phyloP scores from a whole-genome alignment of 2,113 vertebrate genomes.

The Vimba vimba region DNA sequence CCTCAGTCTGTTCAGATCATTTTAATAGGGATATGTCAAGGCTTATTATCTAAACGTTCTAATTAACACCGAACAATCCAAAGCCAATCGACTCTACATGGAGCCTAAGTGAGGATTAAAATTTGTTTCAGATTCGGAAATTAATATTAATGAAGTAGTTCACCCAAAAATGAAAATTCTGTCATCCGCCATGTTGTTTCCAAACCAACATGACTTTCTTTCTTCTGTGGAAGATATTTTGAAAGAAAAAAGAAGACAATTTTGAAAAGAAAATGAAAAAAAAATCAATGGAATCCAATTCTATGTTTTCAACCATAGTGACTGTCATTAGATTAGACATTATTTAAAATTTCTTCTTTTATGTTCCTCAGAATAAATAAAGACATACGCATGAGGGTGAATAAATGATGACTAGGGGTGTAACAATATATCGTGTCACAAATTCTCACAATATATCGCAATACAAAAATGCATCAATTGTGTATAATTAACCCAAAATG shows the following conservation, averaged over 20 bases:
- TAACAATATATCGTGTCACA: too few species aligned
- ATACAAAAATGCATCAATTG: too few species aligned
- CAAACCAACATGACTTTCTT: background rate
- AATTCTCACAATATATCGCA: too few species aligned
- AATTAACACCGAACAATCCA: background rate
- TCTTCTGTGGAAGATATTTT: background rate
- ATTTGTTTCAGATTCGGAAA: background rate
- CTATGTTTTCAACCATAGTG: background rate
- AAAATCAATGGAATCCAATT: too few species aligned
- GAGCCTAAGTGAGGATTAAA: background rate
- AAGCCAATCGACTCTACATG: background rate
- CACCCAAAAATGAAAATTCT: background rate
- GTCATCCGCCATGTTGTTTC: background rate
- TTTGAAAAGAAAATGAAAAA: too few species aligned
- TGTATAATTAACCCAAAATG: too few species aligned
- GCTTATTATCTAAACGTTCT: background rate
- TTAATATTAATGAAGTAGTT: background rate
- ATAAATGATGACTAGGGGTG: too few species aligned
- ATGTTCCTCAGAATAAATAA: background rate
- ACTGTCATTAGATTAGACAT: background rate
- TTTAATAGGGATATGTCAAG: conserved; percentile 7
- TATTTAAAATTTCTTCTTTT: background rate
- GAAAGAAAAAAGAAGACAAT: too few species aligned
- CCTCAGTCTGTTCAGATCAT: background rate
- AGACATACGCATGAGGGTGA: background rate